phyloP scores from a whole-genome alignment of 1,140 invertebrate species.

The Asbolus verrucosus region DNA sequence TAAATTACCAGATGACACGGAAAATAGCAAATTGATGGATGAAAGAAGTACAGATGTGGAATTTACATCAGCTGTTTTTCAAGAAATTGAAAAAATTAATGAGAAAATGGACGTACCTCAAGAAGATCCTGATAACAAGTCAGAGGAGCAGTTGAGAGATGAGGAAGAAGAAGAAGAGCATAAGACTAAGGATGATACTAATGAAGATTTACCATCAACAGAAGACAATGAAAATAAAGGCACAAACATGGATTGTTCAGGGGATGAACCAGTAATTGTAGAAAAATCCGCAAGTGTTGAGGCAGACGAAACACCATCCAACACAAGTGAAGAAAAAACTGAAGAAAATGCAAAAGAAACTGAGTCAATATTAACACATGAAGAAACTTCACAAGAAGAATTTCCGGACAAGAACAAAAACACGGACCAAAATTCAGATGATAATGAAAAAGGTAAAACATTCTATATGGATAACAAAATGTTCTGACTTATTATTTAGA shows the following conservation, averaged over 20 bases:
- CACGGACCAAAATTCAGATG: slow-evolving; percentile 7
- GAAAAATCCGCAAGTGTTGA: slow-evolving; percentile 21
- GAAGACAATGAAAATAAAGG: no score
- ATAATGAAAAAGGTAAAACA: background rate
- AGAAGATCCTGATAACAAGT: no score
- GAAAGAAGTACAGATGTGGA: no score
- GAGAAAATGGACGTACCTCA: no score
- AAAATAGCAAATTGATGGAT: no score
- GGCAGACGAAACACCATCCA: no score
- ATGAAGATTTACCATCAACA: no score
- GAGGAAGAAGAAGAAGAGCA: slow-evolving; percentile 11
- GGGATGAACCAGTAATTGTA: background rate
- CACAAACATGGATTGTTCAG: background rate
- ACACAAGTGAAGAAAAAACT: slow-evolving; percentile 10
- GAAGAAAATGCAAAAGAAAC: background rate
- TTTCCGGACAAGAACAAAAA: background rate
- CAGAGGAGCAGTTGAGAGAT: background rate
- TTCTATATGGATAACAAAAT: slow-evolving; percentile 14
- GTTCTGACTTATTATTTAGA: slow-evolving; percentile 1
- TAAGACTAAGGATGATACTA: background rate
- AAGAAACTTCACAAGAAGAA: slow-evolving; percentile 8
- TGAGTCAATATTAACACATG: background rate
- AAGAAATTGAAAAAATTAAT: no score
- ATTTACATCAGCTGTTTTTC: no score
- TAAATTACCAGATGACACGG: no score